A percentile compares a stretch with the other conserved stretches of the same genome.
Conservation (phyloP, 1,140 invertebrate genomes). For the Ceratosolen solmsi region DNA sequence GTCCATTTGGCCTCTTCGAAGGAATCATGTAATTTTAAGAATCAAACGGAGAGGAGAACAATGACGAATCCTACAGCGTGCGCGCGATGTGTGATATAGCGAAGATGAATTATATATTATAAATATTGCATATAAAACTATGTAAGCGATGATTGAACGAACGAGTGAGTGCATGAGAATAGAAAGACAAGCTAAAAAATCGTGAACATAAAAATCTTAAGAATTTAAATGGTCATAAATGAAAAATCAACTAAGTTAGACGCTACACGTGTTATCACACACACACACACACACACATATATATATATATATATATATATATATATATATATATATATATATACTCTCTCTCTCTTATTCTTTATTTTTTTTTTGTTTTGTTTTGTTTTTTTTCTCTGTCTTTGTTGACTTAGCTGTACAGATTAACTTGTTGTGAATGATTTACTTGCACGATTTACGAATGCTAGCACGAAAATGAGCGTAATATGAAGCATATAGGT, state of each 20-base stretch:
- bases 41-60: neutral
- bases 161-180: slow-evolving; percentile 28
- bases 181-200: slow-evolving; percentile 11
- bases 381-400: no score
- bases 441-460: no score
- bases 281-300: no score
- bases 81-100: slow-evolving; percentile 58
- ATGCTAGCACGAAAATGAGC: slow-evolving; percentile 57
- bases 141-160: slow-evolving; percentile 46
- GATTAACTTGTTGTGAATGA: no score
- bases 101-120: slow-evolving; percentile 55
- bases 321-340: neutral
- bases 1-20: neutral
- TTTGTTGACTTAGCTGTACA: slow-evolving; percentile 62
- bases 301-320: slow-evolving; percentile 1
- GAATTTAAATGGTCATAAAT: slow-evolving; percentile 45
- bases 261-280: slow-evolving; percentile 54
- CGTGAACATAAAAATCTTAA: slow-evolving; percentile 39
- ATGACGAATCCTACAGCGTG: slow-evolving; percentile 42
- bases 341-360: no score
- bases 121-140: slow-evolving; percentile 53
- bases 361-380: no score
- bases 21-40: neutral
- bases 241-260: slow-evolving; percentile 45
- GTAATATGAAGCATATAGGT: slow-evolving; percentile 14